Percentiles rank a stretch among this genome's conserved stretches.
Conservation (phyloP, 2,113 vertebrate species). For the Ictidomys tridecemlineatus region DNA sequence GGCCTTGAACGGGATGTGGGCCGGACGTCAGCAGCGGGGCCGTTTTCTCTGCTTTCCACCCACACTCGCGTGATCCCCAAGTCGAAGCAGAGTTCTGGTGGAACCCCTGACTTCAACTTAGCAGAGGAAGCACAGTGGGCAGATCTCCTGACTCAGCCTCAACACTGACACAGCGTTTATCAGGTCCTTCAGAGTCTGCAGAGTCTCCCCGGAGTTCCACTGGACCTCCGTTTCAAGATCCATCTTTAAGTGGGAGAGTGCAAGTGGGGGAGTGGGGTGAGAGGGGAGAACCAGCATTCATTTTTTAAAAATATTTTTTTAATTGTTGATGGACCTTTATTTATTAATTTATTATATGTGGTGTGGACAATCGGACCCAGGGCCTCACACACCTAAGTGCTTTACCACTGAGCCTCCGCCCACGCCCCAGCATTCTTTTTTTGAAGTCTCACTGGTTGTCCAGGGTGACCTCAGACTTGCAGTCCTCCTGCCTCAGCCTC, state of each 20-base stretch:
- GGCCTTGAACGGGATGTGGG: background rate
- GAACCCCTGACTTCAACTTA: background rate
- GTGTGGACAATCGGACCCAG: too few relatives aligned
- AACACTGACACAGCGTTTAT: rapidly evolving
- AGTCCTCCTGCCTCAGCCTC: background rate
- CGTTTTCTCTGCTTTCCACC: background rate
- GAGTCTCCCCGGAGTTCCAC: background rate
- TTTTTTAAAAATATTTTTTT: background rate
- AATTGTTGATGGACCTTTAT: too few relatives aligned
- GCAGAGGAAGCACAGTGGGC: background rate
- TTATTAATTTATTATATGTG: too few relatives aligned
- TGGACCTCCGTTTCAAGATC: background rate
- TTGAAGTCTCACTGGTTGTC: background rate
- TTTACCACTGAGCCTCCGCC: too few relatives aligned
- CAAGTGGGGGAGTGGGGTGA: too few relatives aligned
- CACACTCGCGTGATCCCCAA: rapidly evolving
- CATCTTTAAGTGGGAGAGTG: background rate
- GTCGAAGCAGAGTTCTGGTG: background rate
- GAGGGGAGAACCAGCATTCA: background rate
- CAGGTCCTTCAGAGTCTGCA: background rate
- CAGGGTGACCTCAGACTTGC: background rate
- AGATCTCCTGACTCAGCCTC: background rate
- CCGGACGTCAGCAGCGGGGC: background rate
- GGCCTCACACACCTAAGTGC: too few relatives aligned
- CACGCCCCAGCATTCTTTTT: background rate